phyloP scores from a whole-genome alignment of 2,113 vertebrate species.

The Leptobrachium ailaonicum region DNA sequence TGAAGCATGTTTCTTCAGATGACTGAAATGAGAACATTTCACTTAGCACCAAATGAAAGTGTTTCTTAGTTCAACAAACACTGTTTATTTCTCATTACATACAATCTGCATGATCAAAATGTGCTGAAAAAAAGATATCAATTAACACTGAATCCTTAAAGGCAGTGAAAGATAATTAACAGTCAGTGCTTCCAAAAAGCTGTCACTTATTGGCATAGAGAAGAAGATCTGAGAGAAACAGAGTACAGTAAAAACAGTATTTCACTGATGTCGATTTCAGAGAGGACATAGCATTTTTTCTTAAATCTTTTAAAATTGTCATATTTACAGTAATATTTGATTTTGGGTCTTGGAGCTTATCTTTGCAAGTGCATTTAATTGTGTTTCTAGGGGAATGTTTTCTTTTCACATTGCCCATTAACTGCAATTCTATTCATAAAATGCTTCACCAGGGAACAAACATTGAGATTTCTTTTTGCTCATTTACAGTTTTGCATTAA shows the following conservation, averaged over 20 bases:
- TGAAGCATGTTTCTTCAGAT: not conserved
- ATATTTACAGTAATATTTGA: no score
- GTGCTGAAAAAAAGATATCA: constrained; percentile 33
- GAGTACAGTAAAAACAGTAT: not conserved
- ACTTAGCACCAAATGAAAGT: constrained; percentile 10
- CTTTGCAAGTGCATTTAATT: no score
- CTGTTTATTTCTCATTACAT: constrained; percentile 17
- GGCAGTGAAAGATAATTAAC: constrained; percentile 30
- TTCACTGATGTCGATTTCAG: not conserved
- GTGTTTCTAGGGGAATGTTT: no score
- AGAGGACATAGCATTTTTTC: not conserved
- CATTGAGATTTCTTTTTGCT: no score
- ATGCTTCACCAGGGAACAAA: no score
- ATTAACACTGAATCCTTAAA: constrained; percentile 27
- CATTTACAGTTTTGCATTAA: no score
- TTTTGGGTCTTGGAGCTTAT: no score
- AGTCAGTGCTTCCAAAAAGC: constrained; percentile 27
- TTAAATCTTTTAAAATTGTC: no score
- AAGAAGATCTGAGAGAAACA: constrained; percentile 1
- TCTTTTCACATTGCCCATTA: no score
- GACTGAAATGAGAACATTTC: constrained; percentile 4
- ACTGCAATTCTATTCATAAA: no score
- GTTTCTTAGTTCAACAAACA: constrained; percentile 26
- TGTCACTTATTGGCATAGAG: constrained; percentile 25
- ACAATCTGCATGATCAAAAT: constrained; percentile 34